Conservation (phyloP, 1,140 invertebrate species). For the Batillaria attramentaria region DNA sequence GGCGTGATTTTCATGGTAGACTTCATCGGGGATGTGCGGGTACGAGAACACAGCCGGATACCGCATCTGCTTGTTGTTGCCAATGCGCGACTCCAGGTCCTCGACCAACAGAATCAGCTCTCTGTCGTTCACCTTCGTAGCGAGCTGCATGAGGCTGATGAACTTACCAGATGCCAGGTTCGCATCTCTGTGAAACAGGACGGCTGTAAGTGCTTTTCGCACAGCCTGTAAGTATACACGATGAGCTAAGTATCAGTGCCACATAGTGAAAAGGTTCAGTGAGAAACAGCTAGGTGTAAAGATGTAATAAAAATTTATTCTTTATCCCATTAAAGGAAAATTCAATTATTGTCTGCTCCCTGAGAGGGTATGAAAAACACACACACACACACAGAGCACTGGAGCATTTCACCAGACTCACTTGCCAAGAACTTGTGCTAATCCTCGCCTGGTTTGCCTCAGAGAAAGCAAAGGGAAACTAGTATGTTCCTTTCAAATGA, state of each 20-base stretch:
- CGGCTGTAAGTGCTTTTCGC: slow-evolving; percentile 40
- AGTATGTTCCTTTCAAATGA: too few species aligned
- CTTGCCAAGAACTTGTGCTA: too few species aligned
- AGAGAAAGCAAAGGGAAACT: too few species aligned
- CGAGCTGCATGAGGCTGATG: slow-evolving; percentile 14
- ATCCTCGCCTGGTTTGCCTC: too few species aligned
- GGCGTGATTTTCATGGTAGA: slow-evolving; percentile 30
- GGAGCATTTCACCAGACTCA: too few species aligned
- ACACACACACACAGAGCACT: too few species aligned
- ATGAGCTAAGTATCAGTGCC: too few species aligned
- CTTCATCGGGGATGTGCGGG: slow-evolving; percentile 32
- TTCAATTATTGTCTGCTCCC: too few species aligned
- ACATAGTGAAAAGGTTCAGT: too few species aligned
- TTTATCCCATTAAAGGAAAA: too few species aligned
- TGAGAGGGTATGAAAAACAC: too few species aligned
- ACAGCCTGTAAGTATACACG: slow-evolving; percentile 34
- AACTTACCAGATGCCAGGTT: neutral
- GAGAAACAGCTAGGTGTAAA: neutral
- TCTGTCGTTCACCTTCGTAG: neutral
- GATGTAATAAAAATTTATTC: too few species aligned
- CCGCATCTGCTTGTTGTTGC: slow-evolving; percentile 31
- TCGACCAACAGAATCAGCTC: neutral
- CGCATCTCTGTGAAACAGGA: slow-evolving; percentile 32
- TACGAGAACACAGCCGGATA: slow-evolving; percentile 35
- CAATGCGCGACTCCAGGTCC: slow-evolving; percentile 13